phyloP scores from a whole-genome alignment of 1,140 invertebrate species.

The Vollenhovia emeryi region DNA sequence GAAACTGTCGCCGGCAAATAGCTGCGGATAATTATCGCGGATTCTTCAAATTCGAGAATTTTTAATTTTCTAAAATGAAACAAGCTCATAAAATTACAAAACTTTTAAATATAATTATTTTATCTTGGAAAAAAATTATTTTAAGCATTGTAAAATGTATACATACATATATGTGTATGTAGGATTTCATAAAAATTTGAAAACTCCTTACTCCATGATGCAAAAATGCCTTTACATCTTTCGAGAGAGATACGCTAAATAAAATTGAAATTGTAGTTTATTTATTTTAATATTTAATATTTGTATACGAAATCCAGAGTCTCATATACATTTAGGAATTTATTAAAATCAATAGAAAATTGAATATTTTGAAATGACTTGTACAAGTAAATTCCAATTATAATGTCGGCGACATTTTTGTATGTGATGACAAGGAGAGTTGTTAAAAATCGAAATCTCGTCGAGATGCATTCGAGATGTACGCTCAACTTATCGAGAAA shows the following conservation, averaged over 20 bases:
- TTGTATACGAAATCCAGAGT: background rate
- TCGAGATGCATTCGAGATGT: background rate
- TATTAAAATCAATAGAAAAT: background rate
- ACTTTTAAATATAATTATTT: background rate
- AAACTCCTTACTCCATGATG: background rate
- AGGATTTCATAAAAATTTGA: background rate
- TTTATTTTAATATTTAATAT: background rate
- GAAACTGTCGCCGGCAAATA: background rate
- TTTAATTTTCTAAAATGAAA: background rate
- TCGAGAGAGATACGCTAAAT: background rate
- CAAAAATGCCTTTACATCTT: background rate
- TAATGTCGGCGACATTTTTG: background rate
- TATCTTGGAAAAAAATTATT: background rate
- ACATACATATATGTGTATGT: background rate
- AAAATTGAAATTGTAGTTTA: background rate
- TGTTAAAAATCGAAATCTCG: background rate
- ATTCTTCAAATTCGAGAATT: background rate
- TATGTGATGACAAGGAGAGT: background rate
- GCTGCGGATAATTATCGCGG: background rate
- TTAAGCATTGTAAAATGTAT: background rate
- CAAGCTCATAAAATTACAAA: background rate
- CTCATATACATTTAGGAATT: background rate
- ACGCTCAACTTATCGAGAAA: slow-evolving; percentile 15
- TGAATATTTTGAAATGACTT: background rate
- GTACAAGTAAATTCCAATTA: background rate